phyloP scores from a whole-genome alignment of 2,888 invertebrate species.

The Congeria kusceri region DNA sequence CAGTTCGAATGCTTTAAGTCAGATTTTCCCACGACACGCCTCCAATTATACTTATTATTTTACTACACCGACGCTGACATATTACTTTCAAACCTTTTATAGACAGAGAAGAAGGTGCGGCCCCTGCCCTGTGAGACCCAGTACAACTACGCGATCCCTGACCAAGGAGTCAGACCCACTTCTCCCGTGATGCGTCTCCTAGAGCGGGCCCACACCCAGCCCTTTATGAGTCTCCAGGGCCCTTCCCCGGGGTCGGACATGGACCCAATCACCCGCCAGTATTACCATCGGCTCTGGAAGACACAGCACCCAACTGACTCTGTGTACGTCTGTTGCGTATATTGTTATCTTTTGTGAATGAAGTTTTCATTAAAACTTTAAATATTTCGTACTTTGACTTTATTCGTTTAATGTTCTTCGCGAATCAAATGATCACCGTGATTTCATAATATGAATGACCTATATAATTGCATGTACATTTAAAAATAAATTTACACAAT shows the following conservation, averaged over 20 bases:
- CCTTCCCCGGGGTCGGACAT: conserved; percentile 58
- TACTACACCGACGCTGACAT: too few relatives aligned
- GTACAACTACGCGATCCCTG: conserved; percentile 51
- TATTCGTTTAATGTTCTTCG: too few relatives aligned
- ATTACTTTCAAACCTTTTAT: not conserved
- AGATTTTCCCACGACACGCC: too few relatives aligned
- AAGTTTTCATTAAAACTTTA: too few relatives aligned
- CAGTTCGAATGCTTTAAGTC: too few relatives aligned
- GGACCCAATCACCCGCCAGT: conserved; percentile 78
- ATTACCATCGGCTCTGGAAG: conserved; percentile 75
- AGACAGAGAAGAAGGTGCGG: conserved; percentile 46
- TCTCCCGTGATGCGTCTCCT: conserved; percentile 58
- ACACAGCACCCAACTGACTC: conserved; percentile 48
- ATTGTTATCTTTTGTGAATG: too few relatives aligned
- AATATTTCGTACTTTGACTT: too few relatives aligned
- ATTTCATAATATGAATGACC: too few relatives aligned
- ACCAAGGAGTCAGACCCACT: conserved; percentile 41
- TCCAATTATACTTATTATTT: too few relatives aligned
- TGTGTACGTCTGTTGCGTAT: conserved; percentile 23
- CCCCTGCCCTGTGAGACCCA: conserved; percentile 34
- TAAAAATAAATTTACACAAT: too few relatives aligned
- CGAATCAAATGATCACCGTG: too few relatives aligned
- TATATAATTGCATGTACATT: too few relatives aligned
- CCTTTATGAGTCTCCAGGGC: conserved; percentile 40
- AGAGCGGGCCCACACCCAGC: conserved; percentile 53